Conservation (phyloP, 2,113 vertebrate genomes). For the Paratilapia polleni region DNA sequence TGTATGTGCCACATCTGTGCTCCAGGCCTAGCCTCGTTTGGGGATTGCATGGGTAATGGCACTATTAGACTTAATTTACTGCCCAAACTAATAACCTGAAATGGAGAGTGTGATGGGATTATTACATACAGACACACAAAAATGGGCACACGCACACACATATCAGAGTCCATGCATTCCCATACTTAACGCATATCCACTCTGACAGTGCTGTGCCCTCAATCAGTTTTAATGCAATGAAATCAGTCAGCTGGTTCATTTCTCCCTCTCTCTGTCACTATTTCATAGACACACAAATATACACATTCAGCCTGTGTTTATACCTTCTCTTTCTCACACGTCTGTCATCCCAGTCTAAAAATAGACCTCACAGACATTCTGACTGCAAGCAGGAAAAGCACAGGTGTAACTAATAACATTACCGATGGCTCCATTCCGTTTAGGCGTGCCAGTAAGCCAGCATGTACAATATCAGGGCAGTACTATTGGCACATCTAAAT, state of each 20-base stretch:
- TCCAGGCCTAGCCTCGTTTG: slow-evolving; percentile 24
- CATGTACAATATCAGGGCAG: slow-evolving; percentile 14
- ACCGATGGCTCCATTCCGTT: slow-evolving; percentile 40
- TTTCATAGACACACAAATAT: neutral
- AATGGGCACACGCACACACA: neutral
- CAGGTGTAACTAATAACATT: slow-evolving; percentile 49
- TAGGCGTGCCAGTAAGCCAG: slow-evolving; percentile 25
- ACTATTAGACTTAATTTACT: slow-evolving; percentile 64
- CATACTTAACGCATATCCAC: slow-evolving; percentile 20
- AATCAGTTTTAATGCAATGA: slow-evolving; percentile 59
- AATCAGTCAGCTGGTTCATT: slow-evolving; percentile 55
- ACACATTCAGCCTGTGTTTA: neutral
- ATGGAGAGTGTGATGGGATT: slow-evolving; percentile 49
- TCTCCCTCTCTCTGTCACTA: neutral
- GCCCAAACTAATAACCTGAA: slow-evolving; percentile 64
- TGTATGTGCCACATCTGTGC: slow-evolving; percentile 32
- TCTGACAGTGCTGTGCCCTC: slow-evolving; percentile 40
- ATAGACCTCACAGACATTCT: slow-evolving; percentile 17
- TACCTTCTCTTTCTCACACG: neutral
- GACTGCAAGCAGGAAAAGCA: slow-evolving; percentile 20
- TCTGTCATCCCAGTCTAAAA: slow-evolving; percentile 10
- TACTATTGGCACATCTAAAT: neutral
- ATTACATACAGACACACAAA: slow-evolving; percentile 1
- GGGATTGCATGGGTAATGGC: slow-evolving; percentile 53
- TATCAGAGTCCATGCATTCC: neutral